Evolutionary conservation across 2,113 vertebrate genomes (phyloP), one percentile per base, ranked within the genome.

Genomic region (Gobius niger): DNA sequence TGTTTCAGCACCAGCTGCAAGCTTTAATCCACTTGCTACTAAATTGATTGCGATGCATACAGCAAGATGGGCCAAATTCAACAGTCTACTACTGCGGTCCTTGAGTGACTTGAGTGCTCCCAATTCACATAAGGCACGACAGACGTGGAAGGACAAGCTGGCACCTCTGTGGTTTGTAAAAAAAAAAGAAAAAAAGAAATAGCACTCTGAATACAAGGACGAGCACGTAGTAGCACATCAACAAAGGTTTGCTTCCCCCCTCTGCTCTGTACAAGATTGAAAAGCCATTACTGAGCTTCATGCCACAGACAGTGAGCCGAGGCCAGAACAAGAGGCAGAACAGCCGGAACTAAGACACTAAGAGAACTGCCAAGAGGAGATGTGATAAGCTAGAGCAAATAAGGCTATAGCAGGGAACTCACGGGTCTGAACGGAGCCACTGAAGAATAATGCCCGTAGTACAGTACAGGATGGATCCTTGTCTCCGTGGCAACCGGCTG

Each of bases 361-460:
- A 47, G 44, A 61, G 44, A 73, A 71, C 67, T 6, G 16, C 40
- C 60, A 8, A 12, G 19, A 75, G 24, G 65, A n/a, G 56, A 81
- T 61, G 72, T 46, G 69, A 71, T 44, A 42, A 68, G 47, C 70
- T 70, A 54, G 44, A 79, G 47, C 60, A 69, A 52, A 42, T 57
- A 51, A 41, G 51, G 60, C 16, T 2, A 9, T 15, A 13, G 66
- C 49, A 14, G 42, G 44, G 19, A 15, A 95, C 96, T 96, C 92
- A 99, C 97, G 91, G 85, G 85, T 99, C 96, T 71, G 98, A 98
- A 80, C 95, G 97, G 34, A 99, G 96, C 98, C 98, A 99, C 92
- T 99, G 96, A 63, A 99, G 93, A 77, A 99, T 96, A 82, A 99
- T 98, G 82, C 96, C 96, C 57, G 96, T 99, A 7, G 96, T 99